These are phyloP conservation scores for Yponomeuta cagnagella DNA, from an alignment of 2,888 invertebrate genomes.

Conservation along the genomic window DNA sequence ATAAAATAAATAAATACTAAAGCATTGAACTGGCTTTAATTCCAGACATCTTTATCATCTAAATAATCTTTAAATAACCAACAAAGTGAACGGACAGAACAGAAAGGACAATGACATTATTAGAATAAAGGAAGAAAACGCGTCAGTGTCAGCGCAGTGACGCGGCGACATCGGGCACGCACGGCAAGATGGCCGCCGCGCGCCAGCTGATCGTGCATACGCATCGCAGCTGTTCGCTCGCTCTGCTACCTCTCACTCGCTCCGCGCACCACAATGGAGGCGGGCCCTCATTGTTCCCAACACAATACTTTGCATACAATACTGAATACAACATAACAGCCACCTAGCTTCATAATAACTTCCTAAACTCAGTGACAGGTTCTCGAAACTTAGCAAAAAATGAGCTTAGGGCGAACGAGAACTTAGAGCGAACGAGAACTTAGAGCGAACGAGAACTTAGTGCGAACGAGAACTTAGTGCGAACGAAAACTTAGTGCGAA, in stretches of 20 bases:
- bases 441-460: too few species aligned
- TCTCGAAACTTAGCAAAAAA: conserved; percentile 1
- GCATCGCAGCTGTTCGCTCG: conserved; percentile 45
- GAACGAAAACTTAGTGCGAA: too few species aligned
- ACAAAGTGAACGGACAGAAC: conserved; percentile 8
- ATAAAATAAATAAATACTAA: too few species aligned
- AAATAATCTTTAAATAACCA: not conserved
- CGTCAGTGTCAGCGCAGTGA: conserved; percentile 55
- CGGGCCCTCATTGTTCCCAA: conserved; percentile 50
- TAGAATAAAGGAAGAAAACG: conserved; percentile 46
- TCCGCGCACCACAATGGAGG: conserved; percentile 46
- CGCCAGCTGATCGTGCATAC: conserved; percentile 71
- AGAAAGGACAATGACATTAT: conserved; percentile 66
- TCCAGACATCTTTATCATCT: too few species aligned
- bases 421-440: too few species aligned
- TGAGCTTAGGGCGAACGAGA: too few species aligned
- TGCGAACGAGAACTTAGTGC: too few species aligned
- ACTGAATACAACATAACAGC: conserved; percentile 7
- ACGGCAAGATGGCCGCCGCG: conserved; percentile 68
- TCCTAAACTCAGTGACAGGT: not conserved
- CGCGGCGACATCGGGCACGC: conserved; percentile 61
- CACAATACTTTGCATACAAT: conserved; percentile 36
- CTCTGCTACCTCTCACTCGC: conserved; percentile 37
- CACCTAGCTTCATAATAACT: not conserved
- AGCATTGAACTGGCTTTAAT: too few species aligned